phyloP scores from a whole-genome alignment of 1,140 invertebrate genomes.

The Adoxophyes honmai region DNA sequence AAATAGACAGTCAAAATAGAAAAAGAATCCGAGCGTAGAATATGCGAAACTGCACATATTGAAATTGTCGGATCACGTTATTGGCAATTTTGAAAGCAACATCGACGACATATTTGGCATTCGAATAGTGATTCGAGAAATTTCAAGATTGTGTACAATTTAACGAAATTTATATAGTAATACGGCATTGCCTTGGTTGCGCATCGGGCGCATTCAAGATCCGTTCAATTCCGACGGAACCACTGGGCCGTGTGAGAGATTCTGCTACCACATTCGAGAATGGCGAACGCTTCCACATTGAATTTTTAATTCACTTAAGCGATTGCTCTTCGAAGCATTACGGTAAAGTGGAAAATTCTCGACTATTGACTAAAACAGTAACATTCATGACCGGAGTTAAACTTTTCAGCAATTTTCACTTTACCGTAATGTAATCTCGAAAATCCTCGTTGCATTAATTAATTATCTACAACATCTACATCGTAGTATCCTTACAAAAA shows the following conservation, averaged over 20 bases:
- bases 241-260: constrained; percentile 5
- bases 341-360: neutral
- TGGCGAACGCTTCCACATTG: neutral
- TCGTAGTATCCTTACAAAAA: constrained; percentile 48
- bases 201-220: constrained; percentile 9
- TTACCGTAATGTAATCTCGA: constrained; percentile 36
- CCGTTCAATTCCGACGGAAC: constrained; percentile 2
- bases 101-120: no score
- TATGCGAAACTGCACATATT: no score
- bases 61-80: no score
- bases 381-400: constrained; percentile 11
- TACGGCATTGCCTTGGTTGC: no score
- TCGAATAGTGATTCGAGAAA: no score
- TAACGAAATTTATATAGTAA: no score
- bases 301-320: neutral
- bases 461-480: constrained; percentile 59
- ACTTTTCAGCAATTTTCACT: constrained; percentile 31
- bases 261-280: constrained; percentile 1
- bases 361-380: neutral
- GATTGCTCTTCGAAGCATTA: neutral
- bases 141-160: no score
- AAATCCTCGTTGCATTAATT: constrained; percentile 26
- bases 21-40: no score
- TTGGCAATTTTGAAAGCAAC: no score
- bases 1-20: no score